Conservation (phyloP, 2,888 invertebrate species). For the Venustoraphidia nigricollis region DNA sequence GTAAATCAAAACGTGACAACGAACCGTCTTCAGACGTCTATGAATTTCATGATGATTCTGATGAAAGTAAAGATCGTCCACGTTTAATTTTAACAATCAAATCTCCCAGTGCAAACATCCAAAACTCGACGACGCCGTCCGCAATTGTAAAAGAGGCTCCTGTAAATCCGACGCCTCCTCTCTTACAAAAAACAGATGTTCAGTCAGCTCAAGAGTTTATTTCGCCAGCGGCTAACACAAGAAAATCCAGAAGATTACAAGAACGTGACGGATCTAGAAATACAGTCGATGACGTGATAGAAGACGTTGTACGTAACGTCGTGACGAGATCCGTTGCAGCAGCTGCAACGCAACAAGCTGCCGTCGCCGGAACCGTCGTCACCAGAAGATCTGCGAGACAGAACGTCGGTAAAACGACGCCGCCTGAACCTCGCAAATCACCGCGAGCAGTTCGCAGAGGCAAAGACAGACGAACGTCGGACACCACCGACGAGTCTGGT, state of each 20-base stretch:
- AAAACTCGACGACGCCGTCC: slow-evolving; percentile 18
- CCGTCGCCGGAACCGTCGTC: not conserved
- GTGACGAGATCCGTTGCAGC: slow-evolving; percentile 25
- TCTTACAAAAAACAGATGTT: slow-evolving; percentile 38
- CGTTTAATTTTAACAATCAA: slow-evolving; percentile 70
- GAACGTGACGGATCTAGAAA: slow-evolving; percentile 61
- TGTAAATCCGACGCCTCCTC: slow-evolving; percentile 33
- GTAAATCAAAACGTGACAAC: slow-evolving; percentile 28
- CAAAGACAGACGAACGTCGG: slow-evolving; percentile 48
- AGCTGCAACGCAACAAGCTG: slow-evolving; percentile 14
- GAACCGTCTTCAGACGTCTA: slow-evolving; percentile 64
- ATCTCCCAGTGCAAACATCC: slow-evolving; percentile 36
- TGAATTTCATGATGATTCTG: slow-evolving; percentile 82
- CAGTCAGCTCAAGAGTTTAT: slow-evolving; percentile 43
- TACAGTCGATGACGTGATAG: slow-evolving; percentile 76
- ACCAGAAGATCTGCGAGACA: not conserved
- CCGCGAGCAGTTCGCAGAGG: slow-evolving; percentile 45
- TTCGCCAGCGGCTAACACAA: slow-evolving; percentile 49
- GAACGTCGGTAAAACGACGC: slow-evolving; percentile 8
- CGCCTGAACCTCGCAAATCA: slow-evolving; percentile 36
- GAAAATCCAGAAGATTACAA: slow-evolving; percentile 66
- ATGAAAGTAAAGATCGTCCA: slow-evolving; percentile 54
- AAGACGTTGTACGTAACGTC: slow-evolving; percentile 69
- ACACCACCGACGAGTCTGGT: slow-evolving; percentile 41
- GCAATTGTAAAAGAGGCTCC: slow-evolving; percentile 30